A percentile compares a stretch with the other conserved stretches of the same genome.
phyloP scores from a whole-genome alignment of 2,888 invertebrate species.

The Lasioglossum morio region DNA sequence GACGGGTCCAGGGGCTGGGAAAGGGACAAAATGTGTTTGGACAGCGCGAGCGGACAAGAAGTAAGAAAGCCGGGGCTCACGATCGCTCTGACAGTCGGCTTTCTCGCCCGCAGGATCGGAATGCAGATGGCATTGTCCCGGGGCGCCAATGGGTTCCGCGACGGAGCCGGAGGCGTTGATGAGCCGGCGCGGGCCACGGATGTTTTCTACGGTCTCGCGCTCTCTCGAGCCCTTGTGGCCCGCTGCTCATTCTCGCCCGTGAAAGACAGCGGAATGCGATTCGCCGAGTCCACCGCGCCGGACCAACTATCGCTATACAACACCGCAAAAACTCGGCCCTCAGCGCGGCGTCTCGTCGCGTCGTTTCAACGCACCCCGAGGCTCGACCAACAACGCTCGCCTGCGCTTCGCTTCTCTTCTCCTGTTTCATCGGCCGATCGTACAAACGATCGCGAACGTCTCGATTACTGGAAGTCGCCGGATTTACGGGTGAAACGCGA shows the following conservation, averaged over 20 bases:
- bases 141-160: conserved; percentile 81
- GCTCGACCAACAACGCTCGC: conserved; percentile 6
- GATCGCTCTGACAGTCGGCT: conserved; percentile 51
- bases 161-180: conserved; percentile 80
- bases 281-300: conserved; percentile 64
- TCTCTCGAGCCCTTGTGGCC: conserved; percentile 51
- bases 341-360: conserved; percentile 23
- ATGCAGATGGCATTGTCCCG: conserved; percentile 82
- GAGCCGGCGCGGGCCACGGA: conserved; percentile 79
- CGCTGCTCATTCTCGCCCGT: conserved; percentile 77
- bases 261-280: conserved; percentile 79
- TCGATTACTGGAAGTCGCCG: conserved; percentile 8
- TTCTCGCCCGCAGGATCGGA: conserved; percentile 78
- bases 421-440: conserved; percentile 21
- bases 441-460: neutral
- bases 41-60: conserved; percentile 44
- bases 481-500: neutral
- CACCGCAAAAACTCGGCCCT: conserved; percentile 75
- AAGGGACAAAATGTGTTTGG: conserved; percentile 36
- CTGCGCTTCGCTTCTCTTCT: conserved; percentile 5
- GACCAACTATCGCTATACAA: conserved; percentile 77
- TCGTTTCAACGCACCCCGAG: conserved; percentile 22
- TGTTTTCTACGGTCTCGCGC: conserved; percentile 78
- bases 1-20: neutral
- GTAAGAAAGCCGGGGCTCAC: conserved; percentile 38